These are phyloP conservation scores for Schrankia costaestrigalis DNA, from an alignment of 2,888 invertebrate genomes.

Conservation along the genomic window DNA sequence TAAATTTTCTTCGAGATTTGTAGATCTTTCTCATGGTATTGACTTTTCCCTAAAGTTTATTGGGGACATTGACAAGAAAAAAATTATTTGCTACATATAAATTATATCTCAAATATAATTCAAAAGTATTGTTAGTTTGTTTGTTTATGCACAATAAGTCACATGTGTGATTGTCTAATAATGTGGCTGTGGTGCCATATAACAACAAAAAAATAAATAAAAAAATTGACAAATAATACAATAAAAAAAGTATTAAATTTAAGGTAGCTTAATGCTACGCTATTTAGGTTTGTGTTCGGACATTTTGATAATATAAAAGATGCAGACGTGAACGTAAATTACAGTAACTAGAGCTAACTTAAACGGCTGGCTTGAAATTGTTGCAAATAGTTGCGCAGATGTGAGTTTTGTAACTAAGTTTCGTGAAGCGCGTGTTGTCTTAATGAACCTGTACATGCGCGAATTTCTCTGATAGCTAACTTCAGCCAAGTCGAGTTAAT, in stretches of 20 bases:
- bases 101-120: constrained; percentile 19
- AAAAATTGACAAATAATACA: constrained; percentile 77
- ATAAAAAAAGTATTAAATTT: constrained; percentile 75
- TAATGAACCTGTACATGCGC: no score
- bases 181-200: constrained; percentile 75
- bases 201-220: constrained; percentile 62
- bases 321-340: no score
- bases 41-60: no score
- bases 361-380: no score
- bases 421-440: no score
- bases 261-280: constrained; percentile 61
- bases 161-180: constrained; percentile 51
- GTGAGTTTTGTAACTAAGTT: no score
- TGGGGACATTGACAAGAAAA: background rate
- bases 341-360: no score
- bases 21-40: no score
- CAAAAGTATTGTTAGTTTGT: constrained; percentile 29
- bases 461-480: no score
- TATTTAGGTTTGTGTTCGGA: constrained; percentile 39
- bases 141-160: constrained; percentile 58
- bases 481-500: no score
- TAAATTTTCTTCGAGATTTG: no score
- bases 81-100: background rate
- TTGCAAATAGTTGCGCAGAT: no score
- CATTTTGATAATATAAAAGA: constrained; percentile 30